Conservation (phyloP, 2,113 vertebrate genomes). For the Alaudala cheleensis region DNA sequence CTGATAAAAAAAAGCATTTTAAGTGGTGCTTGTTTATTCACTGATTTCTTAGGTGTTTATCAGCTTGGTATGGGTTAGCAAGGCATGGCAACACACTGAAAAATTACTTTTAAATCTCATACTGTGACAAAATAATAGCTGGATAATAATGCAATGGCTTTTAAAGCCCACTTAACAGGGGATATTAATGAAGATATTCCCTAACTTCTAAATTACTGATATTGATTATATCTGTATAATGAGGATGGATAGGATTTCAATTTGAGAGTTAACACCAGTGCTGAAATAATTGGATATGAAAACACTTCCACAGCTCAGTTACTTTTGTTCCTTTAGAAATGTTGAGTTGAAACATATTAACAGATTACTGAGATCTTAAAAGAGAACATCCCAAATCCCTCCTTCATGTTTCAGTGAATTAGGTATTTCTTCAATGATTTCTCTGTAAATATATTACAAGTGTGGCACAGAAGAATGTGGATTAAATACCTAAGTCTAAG, state of each 20-base stretch:
- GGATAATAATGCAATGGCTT: not conserved
- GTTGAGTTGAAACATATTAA: not conserved
- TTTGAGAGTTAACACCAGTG: not conserved
- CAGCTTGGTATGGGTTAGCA: not conserved
- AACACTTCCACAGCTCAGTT: not conserved
- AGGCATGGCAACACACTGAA: not conserved
- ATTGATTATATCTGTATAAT: constrained; percentile 49
- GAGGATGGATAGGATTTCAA: constrained; percentile 55
- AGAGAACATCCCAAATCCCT: not conserved
- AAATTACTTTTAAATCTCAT: not conserved
- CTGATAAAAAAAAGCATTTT: not conserved
- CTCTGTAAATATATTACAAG: not conserved
- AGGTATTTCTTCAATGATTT: not conserved
- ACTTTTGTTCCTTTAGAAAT: constrained; percentile 3
- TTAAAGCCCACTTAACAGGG: not conserved
- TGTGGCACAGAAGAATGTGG: not conserved
- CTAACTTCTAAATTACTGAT: constrained; percentile 20
- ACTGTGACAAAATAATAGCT: not conserved
- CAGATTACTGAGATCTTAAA: not conserved
- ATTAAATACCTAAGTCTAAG: not conserved
- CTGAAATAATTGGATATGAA: constrained; percentile 47
- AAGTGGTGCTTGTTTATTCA: constrained; percentile 24
- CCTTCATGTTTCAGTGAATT: not conserved
- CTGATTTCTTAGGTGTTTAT: not conserved
- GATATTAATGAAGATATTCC: constrained; percentile 54